phyloP scores from a whole-genome alignment of 2,113 vertebrate genomes.

The Philantomba maxwellii region DNA sequence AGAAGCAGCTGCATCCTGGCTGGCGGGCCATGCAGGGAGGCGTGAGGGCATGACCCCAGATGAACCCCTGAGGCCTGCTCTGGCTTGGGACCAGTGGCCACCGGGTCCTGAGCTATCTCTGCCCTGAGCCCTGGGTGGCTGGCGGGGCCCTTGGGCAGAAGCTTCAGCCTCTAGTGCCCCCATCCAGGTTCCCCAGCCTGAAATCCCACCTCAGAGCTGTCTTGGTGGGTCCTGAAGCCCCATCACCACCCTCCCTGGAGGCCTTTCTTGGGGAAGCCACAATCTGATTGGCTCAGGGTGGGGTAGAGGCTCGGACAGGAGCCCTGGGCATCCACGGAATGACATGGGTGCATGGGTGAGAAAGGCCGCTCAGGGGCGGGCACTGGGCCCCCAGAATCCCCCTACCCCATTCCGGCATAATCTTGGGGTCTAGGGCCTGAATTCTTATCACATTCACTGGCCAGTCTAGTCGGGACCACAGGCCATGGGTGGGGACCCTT shows the following conservation, averaged over 20 bases:
- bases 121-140: neutral
- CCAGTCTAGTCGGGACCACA: neutral
- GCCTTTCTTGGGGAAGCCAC: neutral
- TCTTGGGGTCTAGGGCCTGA: neutral
- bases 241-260: neutral
- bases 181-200: fast-evolving
- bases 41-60: no score
- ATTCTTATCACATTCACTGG: neutral
- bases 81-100: neutral
- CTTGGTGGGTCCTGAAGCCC: neutral
- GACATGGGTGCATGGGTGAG: fast-evolving
- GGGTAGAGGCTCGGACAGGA: fast-evolving
- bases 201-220: neutral
- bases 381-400: fast-evolving
- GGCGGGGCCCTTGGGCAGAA: fast-evolving
- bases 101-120: fast-evolving
- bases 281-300: fast-evolving
- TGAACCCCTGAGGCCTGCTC: fast-evolving
- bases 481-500: fast-evolving
- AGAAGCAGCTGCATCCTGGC: neutral
- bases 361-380: fast-evolving
- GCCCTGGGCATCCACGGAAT: fast-evolving
- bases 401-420: fast-evolving
- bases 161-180: neutral
- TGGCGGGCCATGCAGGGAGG: fast-evolving